phyloP scores from a whole-genome alignment of 1,140 invertebrate genomes.

The Armadillidium nasatum region DNA sequence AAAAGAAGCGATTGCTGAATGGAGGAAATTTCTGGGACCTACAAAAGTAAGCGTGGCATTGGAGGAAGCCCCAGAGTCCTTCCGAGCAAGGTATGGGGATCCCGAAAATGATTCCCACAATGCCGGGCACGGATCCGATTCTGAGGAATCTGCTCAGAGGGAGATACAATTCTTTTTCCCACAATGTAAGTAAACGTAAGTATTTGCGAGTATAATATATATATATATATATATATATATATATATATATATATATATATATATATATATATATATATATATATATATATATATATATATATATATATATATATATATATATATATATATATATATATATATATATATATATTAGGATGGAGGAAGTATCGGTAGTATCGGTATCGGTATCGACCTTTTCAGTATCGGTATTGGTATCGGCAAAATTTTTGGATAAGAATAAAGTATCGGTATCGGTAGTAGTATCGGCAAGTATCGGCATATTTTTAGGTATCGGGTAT shows the following conservation, averaged over 20 bases:
- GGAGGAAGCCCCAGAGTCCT: constrained; percentile 65
- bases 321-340: constrained; percentile 26
- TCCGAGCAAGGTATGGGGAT: constrained; percentile 65
- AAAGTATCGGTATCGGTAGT: no score
- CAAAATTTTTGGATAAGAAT: no score
- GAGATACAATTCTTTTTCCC: constrained; percentile 27
- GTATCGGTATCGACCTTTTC: no score
- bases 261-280: constrained; percentile 20
- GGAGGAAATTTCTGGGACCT: constrained; percentile 66
- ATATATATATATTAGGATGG: constrained; percentile 22
- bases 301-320: constrained; percentile 29
- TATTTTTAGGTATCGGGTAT: no score
- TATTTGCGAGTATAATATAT: neutral
- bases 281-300: neutral
- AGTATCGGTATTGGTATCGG: no score
- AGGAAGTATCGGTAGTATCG: no score
- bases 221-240: constrained; percentile 22
- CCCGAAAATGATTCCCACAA: constrained; percentile 63
- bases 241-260: constrained; percentile 24
- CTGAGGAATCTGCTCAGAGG: constrained; percentile 49
- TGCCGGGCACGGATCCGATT: constrained; percentile 75
- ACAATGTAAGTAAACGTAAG: constrained; percentile 25
- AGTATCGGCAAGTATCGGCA: no score
- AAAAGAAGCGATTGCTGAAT: constrained; percentile 62
- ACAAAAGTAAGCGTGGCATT: constrained; percentile 59